Conservation (phyloP, 2,888 invertebrate species). For the Mylabris sibirica region DNA sequence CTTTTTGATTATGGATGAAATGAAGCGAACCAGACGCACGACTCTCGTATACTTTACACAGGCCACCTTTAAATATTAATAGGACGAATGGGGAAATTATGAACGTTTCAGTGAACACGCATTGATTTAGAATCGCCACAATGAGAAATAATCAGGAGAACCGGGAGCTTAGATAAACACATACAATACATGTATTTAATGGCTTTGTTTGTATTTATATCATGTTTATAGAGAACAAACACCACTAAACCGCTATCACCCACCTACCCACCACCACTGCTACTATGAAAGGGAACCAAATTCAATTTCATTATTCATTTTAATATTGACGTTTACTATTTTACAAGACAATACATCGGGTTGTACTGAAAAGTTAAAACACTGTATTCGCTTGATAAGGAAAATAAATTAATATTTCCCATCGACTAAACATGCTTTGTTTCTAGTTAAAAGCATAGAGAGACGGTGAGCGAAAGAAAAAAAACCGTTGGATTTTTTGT, state of each 20-base stretch:
- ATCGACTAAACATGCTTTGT: slow-evolving; percentile 5
- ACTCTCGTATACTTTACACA: no score
- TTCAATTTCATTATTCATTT: slow-evolving; percentile 40
- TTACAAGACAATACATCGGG: slow-evolving; percentile 35
- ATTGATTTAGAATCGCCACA: slow-evolving; percentile 28
- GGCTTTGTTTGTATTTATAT: slow-evolving; percentile 29
- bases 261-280: slow-evolving; percentile 20
- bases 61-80: neutral
- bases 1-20: no score
- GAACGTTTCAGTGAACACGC: slow-evolving; percentile 30
- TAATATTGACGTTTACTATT: slow-evolving; percentile 38
- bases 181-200: slow-evolving; percentile 16
- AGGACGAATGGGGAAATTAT: slow-evolving; percentile 21
- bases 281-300: slow-evolving; percentile 25
- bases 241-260: neutral
- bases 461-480: neutral
- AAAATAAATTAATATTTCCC: slow-evolving; percentile 7
- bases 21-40: no score
- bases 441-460: neutral
- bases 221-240: neutral
- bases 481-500: neutral
- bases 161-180: slow-evolving; percentile 33
- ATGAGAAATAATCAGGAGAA: slow-evolving; percentile 34
- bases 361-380: slow-evolving; percentile 10
- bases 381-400: slow-evolving; percentile 3